Conservation (phyloP, 53 echinoderm and acorn worm genomes). For the Pentamera pediparva region DNA sequence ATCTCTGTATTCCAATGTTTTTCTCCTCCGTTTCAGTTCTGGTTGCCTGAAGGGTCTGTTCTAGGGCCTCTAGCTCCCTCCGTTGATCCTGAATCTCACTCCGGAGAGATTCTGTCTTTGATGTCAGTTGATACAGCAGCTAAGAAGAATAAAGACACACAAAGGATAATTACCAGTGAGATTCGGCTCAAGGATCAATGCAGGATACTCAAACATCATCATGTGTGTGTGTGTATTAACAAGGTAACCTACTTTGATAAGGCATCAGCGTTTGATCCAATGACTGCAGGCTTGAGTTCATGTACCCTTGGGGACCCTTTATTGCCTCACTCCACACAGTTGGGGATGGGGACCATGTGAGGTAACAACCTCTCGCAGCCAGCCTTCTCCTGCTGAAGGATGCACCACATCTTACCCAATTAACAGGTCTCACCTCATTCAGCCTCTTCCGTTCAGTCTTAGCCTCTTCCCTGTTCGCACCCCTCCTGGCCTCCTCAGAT, state of each 20-base stretch:
- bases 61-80: background rate
- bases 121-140: background rate
- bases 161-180: background rate
- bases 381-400: too few species aligned
- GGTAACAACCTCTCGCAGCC: too few species aligned
- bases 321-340: too few species aligned
- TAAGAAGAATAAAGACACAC: background rate
- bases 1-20: background rate
- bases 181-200: too few species aligned
- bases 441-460: too few species aligned
- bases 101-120: background rate
- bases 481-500: too few species aligned
- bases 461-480: too few species aligned
- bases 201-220: background rate
- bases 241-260: background rate
- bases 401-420: too few species aligned
- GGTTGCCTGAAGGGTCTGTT: background rate
- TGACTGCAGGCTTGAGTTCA: too few species aligned
- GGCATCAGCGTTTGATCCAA: background rate
- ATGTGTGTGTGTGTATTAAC: background rate
- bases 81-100: background rate
- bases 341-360: too few species aligned
- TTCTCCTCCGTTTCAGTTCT: conserved; percentile 7
- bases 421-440: too few species aligned
- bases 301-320: too few species aligned